A percentile compares a stretch with the other conserved stretches of the same genome.
phyloP scores from a whole-genome alignment of 2,113 vertebrate species.

The Mastomys natalensis region DNA sequence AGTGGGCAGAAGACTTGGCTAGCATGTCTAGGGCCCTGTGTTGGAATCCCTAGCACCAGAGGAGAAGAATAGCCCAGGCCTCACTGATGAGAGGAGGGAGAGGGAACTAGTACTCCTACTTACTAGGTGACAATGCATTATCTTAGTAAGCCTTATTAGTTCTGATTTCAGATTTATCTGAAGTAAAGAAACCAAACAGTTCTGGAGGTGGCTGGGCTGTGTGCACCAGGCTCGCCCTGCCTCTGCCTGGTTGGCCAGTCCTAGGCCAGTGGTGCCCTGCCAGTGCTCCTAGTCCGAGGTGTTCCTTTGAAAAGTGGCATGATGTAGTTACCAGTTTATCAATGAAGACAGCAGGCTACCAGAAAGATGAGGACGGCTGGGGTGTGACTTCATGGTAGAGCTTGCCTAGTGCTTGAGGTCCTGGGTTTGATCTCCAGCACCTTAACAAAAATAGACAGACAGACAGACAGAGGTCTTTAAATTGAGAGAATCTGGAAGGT shows the following conservation, averaged over 20 bases:
- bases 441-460: background rate
- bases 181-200: background rate
- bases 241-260: background rate
- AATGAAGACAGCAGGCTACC: background rate
- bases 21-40: background rate
- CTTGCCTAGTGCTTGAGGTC: background rate
- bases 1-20: background rate
- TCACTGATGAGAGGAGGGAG: background rate
- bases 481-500: background rate
- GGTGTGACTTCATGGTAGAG: background rate
- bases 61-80: background rate
- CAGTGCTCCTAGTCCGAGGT: background rate
- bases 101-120: background rate
- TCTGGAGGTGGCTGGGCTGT: background rate
- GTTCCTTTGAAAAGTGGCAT: background rate
- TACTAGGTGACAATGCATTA: background rate
- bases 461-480: background rate
- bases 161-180: background rate
- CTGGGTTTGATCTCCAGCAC: background rate
- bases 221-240: background rate
- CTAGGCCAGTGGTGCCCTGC: background rate
- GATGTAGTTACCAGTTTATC: conserved; percentile 11
- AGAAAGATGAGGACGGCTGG: background rate
- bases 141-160: background rate
- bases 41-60: background rate